phyloP scores from a whole-genome alignment of 2,888 invertebrate species.

The Meiosimyza platycephala region DNA sequence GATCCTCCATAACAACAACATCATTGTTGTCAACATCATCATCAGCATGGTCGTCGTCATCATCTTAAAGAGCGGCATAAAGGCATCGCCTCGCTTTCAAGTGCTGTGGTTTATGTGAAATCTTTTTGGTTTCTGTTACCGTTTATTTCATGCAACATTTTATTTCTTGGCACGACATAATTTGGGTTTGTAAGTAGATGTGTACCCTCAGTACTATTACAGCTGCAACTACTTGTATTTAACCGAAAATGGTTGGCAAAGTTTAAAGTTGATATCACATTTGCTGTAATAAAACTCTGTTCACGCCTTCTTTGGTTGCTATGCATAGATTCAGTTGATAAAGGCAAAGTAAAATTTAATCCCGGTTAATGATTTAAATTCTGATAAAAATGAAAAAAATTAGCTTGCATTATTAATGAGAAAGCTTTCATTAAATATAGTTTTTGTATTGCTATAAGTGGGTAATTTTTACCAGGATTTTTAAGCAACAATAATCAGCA shows the following conservation, averaged over 20 bases:
- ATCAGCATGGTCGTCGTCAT: background rate
- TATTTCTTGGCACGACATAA: slow-evolving; percentile 31
- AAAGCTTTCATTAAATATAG: no score
- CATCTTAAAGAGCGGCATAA: background rate
- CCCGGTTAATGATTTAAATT: no score
- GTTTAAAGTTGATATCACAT: slow-evolving; percentile 26
- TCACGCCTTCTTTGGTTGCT: no score
- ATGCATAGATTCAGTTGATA: no score
- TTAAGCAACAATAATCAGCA: no score
- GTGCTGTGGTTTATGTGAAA: slow-evolving; percentile 12
- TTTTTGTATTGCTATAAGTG: no score
- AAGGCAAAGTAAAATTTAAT: no score
- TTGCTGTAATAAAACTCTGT: slow-evolving; percentile 20
- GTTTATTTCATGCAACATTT: slow-evolving; percentile 30
- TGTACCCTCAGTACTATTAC: no score
- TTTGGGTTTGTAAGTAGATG: background rate
- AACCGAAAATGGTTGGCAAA: background rate
- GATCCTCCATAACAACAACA: slow-evolving; percentile 7
- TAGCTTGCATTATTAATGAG: no score
- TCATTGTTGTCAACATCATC: slow-evolving; percentile 10
- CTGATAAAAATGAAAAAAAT: no score
- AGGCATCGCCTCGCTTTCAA: background rate
- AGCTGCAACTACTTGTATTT: no score
- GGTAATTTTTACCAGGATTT: no score
- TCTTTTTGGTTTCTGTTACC: slow-evolving; percentile 21